Conservation (phyloP, 1,140 invertebrate species). For the Pectinophora gossypiella region DNA sequence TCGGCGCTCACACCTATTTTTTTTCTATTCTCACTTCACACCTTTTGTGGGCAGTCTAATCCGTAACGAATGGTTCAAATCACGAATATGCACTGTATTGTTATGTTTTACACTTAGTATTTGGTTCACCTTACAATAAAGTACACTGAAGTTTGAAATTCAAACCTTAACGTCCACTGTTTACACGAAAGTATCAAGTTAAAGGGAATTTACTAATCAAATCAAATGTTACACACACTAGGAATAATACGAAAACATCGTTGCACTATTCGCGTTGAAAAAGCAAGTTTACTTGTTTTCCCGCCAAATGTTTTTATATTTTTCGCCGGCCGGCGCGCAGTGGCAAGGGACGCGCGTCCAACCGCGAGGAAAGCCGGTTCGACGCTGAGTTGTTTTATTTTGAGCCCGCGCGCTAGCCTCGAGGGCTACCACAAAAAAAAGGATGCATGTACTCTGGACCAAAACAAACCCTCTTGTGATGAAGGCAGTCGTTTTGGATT, state of each 20-base stretch:
- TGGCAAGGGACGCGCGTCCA: constrained; percentile 39
- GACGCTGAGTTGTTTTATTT: constrained; percentile 63
- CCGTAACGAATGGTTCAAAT: constrained; percentile 12
- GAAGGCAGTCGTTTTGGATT: not conserved
- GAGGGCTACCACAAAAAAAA: constrained; percentile 22
- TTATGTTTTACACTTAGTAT: not conserved
- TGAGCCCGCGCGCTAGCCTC: constrained; percentile 27
- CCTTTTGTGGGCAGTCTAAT: constrained; percentile 14
- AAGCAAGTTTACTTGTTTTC: constrained; percentile 18
- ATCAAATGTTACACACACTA: not conserved
- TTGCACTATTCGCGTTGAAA: not conserved
- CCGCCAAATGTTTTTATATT: constrained; percentile 30
- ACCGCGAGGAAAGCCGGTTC: constrained; percentile 57
- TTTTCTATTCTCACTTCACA: constrained; percentile 16
- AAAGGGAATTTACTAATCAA: too few relatives aligned
- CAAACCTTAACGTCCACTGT: not conserved
- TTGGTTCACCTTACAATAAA: constrained; percentile 3
- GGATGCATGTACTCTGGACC: not conserved
- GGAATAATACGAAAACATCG: not conserved
- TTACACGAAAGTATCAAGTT: too few relatives aligned
- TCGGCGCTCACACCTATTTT: constrained; percentile 12
- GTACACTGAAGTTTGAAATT: not conserved
- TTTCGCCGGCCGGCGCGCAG: constrained; percentile 9
- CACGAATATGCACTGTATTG: constrained; percentile 6
- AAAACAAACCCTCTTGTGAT: constrained; percentile 1